Conservation (phyloP, 2,113 vertebrate species). For the Hoplias malabaricus region DNA sequence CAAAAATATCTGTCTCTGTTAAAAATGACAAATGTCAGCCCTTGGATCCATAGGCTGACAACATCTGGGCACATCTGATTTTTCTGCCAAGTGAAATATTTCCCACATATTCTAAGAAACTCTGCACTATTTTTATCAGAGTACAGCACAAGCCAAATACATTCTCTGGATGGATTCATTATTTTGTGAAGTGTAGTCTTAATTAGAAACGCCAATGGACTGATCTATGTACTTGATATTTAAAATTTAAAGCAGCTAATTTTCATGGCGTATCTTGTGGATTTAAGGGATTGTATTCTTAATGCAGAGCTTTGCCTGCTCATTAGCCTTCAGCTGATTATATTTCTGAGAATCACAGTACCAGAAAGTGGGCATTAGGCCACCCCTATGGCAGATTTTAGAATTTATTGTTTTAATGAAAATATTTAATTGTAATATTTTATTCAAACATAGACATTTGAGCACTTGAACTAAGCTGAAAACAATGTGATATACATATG, state of each 20-base stretch:
- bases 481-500: no score
- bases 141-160: background rate
- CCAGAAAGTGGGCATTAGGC: background rate
- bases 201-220: conserved; percentile 6
- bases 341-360: background rate
- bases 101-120: background rate
- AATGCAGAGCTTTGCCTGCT: background rate
- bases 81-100: background rate
- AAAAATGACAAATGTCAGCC: conserved; percentile 3
- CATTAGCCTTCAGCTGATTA: conserved; percentile 1
- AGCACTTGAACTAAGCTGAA: no score
- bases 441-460: no score
- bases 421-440: background rate
- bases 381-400: background rate
- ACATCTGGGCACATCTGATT: background rate
- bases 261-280: background rate
- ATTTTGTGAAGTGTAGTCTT: conserved; percentile 18
- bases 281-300: background rate
- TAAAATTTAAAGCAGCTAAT: background rate
- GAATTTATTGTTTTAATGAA: no score
- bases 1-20: background rate
- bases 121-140: background rate
- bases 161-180: conserved; percentile 3
- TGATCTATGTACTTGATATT: conserved; percentile 14
- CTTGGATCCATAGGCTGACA: background rate